These are phyloP conservation scores for Oxyruncus cristatus DNA, from an alignment of 2,113 vertebrate species.

Conservation along the genomic window DNA sequence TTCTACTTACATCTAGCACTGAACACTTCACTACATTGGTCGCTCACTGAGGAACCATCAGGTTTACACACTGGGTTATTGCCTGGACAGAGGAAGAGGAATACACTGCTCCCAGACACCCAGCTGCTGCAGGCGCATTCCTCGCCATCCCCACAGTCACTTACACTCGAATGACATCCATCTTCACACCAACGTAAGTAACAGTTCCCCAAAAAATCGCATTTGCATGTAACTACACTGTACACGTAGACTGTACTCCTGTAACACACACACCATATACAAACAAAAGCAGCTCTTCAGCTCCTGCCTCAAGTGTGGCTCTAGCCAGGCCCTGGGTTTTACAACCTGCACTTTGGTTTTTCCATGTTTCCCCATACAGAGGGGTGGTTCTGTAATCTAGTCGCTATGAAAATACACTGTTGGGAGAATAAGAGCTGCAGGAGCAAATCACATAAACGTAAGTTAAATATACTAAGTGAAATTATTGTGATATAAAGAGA, in stretches of 20 bases:
- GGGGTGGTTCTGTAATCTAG: neutral
- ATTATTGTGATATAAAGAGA: neutral
- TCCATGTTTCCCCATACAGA: neutral
- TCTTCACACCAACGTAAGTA: neutral
- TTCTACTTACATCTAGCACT: neutral
- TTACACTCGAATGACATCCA: neutral
- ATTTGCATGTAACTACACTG: fast-evolving
- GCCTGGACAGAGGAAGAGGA: fast-evolving
- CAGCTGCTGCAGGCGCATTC: neutral
- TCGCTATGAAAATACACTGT: neutral
- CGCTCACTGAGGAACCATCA: neutral
- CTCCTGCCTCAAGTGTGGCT: neutral
- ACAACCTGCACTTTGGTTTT: neutral
- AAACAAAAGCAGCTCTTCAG: fast-evolving
- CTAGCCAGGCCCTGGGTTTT: neutral
- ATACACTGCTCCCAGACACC: fast-evolving
- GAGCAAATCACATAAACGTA: neutral
- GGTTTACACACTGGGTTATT: fast-evolving
- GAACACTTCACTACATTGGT: neutral
- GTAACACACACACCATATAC: fast-evolving
- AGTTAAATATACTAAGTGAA: neutral
- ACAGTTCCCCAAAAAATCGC: neutral
- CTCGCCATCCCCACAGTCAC: neutral
- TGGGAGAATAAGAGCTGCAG: neutral
- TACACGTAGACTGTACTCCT: fast-evolving